A percentile compares a stretch with the other conserved stretches of the same genome.
Evolutionary conservation across 2,888 invertebrate species (phyloP).

Genomic region (Xestobium rufovillosum): DNA sequence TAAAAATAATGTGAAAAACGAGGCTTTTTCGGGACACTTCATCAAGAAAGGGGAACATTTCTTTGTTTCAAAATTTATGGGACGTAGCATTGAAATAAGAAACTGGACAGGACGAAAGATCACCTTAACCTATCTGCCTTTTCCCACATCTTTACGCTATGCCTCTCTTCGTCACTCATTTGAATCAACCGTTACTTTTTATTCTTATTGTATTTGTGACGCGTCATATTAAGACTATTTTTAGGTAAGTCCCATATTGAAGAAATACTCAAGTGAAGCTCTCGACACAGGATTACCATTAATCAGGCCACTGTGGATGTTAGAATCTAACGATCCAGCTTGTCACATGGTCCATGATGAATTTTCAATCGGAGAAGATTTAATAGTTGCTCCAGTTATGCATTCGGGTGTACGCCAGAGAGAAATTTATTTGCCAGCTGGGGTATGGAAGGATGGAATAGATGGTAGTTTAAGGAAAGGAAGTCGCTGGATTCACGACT

Average conservation of each 20-base stretch:
- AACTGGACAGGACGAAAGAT: no score
- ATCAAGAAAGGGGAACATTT: no score
- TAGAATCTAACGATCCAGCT: slow-evolving; percentile 70
- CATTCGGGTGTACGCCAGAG: slow-evolving; percentile 60
- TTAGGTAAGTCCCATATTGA: slow-evolving; percentile 66
- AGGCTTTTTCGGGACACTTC: no score
- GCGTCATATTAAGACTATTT: no score
- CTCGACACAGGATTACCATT: slow-evolving; percentile 76
- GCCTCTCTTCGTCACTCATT: no score
- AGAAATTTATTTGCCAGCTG: slow-evolving; percentile 84
- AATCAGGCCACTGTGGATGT: slow-evolving; percentile 85
- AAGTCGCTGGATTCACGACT: slow-evolving; percentile 84
- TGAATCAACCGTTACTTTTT: no score
- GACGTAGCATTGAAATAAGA: no score
- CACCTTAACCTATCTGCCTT: no score
- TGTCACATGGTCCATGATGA: slow-evolving; percentile 74
- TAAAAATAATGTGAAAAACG: no score
- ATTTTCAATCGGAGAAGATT: slow-evolving; percentile 82
- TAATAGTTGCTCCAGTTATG: slow-evolving; percentile 85
- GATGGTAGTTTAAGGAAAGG: slow-evolving; percentile 80
- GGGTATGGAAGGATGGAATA: slow-evolving; percentile 89
- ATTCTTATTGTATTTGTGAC: no score
- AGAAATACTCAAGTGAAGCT: slow-evolving; percentile 70
- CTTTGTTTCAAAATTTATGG: no score
- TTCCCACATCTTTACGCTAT: no score